Conservation (phyloP, 2,797 vertebrate genomes). For the Chanos chanos region DNA sequence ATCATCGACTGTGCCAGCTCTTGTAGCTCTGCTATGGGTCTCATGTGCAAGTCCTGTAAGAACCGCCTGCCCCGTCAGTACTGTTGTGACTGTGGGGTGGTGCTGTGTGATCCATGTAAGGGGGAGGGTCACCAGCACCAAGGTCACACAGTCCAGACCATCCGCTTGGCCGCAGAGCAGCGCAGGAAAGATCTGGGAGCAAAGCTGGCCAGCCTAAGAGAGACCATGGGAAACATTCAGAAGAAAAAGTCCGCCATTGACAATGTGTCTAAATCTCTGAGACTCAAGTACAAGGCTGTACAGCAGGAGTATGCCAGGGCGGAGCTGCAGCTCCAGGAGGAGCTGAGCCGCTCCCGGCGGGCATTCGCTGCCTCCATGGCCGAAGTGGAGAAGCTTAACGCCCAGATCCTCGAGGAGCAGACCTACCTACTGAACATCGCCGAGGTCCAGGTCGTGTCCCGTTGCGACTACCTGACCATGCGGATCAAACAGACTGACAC, state of each 20-base stretch:
- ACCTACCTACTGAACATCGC: conserved; percentile 90
- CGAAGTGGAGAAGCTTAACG: conserved; percentile 89
- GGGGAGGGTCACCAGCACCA: conserved; percentile 74
- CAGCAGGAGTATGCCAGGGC: conserved; percentile 88
- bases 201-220: conserved; percentile 77
- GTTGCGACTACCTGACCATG: conserved; percentile 92
- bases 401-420: conserved; percentile 88
- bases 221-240: conserved; percentile 83
- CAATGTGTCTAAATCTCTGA: conserved; percentile 79
- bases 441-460: conserved; percentile 91
- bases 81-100: conserved; percentile 78
- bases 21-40: conserved; percentile 75
- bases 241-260: conserved; percentile 85
- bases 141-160: conserved; percentile 78
- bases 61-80: conserved; percentile 87
- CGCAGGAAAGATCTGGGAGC: conserved; percentile 81
- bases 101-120: conserved; percentile 86
- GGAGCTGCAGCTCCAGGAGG: conserved; percentile 86
- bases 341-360: conserved; percentile 82
- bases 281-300: conserved; percentile 79
- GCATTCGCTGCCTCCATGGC: conserved; percentile 84
- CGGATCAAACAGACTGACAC: conserved; percentile 90
- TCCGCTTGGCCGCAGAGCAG: conserved; percentile 84
- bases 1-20: conserved; percentile 88
- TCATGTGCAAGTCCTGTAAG: conserved; percentile 90